Evolutionary conservation across 1,140 invertebrate genomes (phyloP).

Genomic region (Orius insidiosus): DNA sequence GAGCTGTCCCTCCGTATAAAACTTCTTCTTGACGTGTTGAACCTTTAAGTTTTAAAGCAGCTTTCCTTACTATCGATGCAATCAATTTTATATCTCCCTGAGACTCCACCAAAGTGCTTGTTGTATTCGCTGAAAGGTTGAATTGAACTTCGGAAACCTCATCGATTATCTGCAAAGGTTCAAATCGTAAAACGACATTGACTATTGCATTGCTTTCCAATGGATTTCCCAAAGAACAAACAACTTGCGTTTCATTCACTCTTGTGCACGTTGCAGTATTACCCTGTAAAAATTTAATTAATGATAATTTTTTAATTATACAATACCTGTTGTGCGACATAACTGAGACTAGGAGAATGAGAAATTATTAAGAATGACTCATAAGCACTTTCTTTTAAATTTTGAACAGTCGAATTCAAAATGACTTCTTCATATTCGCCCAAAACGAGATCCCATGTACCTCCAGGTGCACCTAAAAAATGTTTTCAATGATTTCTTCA

Average conservation of each 20-base stretch:
- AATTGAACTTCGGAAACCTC: conserved; percentile 51
- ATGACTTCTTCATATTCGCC: conserved; percentile 60
- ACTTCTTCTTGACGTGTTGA: conserved; percentile 57
- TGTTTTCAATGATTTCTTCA: background rate
- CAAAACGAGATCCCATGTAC: conserved; percentile 34
- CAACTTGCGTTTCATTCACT: conserved; percentile 40
- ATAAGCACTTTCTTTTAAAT: conserved; percentile 77
- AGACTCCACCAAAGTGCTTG: conserved; percentile 46
- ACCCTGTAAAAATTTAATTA: no score
- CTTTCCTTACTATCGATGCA: conserved; percentile 58
- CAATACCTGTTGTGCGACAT: conserved; percentile 55
- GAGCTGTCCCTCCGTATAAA: conserved; percentile 67
- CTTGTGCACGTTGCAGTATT: conserved; percentile 54
- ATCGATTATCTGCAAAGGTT: conserved; percentile 52
- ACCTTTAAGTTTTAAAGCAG: conserved; percentile 67
- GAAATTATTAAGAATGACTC: conserved; percentile 66
- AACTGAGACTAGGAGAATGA: conserved; percentile 61
- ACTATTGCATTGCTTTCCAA: conserved; percentile 43
- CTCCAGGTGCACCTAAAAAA: background rate
- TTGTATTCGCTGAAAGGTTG: conserved; percentile 68
- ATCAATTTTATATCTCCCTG: conserved; percentile 35
- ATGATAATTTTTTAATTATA: no score
- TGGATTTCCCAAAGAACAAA: conserved; percentile 77
- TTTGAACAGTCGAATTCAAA: conserved; percentile 55
- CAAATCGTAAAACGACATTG: conserved; percentile 57